Conservation (phyloP, 1,140 invertebrate genomes). For the Asobara japonica region DNA sequence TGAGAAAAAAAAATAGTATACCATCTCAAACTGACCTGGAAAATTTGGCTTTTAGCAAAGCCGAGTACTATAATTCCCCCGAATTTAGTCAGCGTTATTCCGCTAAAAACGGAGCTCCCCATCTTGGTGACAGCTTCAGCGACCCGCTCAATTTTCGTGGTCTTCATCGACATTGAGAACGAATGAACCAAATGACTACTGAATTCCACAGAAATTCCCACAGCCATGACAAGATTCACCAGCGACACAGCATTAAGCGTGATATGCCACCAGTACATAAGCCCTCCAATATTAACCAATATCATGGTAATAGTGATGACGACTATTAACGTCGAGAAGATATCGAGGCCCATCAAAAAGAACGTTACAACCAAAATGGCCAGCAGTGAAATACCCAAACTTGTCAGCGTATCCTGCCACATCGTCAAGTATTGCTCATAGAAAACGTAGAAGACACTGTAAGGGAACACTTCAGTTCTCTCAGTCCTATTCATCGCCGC, state of each 20-base stretch:
- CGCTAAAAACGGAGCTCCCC: slow-evolving; percentile 96
- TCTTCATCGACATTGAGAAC: slow-evolving; percentile 82
- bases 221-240: slow-evolving; percentile 98
- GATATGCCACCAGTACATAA: slow-evolving; percentile 99
- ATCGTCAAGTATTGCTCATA: slow-evolving; percentile 99
- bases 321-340: slow-evolving; percentile 89
- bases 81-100: slow-evolving; percentile 97
- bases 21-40: slow-evolving; percentile 70
- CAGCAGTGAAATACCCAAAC: slow-evolving; percentile 85
- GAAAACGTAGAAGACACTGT: slow-evolving; percentile 98
- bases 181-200: slow-evolving; percentile 96
- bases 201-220: slow-evolving; percentile 98
- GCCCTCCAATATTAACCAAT: slow-evolving; percentile 88
- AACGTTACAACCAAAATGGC: slow-evolving; percentile 96
- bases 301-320: slow-evolving; percentile 95
- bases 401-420: slow-evolving; percentile 89
- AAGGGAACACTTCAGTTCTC: slow-evolving; percentile 89
- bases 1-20: background rate
- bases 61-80: slow-evolving; percentile 94
- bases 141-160: slow-evolving; percentile 79
- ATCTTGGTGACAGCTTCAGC: slow-evolving; percentile 87
- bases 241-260: slow-evolving; percentile 96
- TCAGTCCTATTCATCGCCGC: slow-evolving; percentile 62
- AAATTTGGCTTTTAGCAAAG: slow-evolving; percentile 97
- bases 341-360: slow-evolving; percentile 92